These are phyloP conservation scores for Odontocerum albicorne DNA, from an alignment of 2,888 invertebrate species.

Conservation along the genomic window DNA sequence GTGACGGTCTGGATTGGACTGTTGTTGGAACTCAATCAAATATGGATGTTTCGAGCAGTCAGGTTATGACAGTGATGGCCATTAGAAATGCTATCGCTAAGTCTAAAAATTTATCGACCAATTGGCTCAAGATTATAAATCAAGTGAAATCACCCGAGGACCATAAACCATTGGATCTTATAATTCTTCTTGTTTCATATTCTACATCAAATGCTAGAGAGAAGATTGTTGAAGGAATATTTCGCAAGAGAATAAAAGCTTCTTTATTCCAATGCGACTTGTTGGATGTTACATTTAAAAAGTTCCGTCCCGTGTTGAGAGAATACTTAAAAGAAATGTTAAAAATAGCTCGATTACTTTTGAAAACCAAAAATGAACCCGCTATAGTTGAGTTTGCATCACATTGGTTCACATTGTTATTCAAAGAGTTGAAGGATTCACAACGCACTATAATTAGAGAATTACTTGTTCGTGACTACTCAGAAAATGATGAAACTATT, in stretches of 20 bases:
- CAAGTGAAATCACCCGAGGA: slow-evolving; percentile 53
- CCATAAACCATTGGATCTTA: slow-evolving; percentile 68
- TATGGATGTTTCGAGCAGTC: slow-evolving; percentile 59
- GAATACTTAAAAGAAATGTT: slow-evolving; percentile 59
- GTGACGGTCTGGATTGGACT: slow-evolving; percentile 56
- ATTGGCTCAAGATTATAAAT: slow-evolving; percentile 61
- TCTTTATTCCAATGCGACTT: slow-evolving; percentile 61
- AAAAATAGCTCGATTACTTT: slow-evolving; percentile 58
- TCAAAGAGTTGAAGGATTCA: slow-evolving; percentile 49
- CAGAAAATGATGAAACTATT: slow-evolving; percentile 25
- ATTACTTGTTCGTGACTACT: slow-evolving; percentile 48
- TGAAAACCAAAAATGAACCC: slow-evolving; percentile 54
- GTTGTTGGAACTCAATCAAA: slow-evolving; percentile 46
- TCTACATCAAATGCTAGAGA: slow-evolving; percentile 62
- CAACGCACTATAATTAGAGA: slow-evolving; percentile 50
- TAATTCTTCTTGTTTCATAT: slow-evolving; percentile 66
- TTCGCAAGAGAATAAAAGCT: slow-evolving; percentile 64
- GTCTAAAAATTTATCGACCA: slow-evolving; percentile 58
- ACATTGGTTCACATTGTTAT: slow-evolving; percentile 58
- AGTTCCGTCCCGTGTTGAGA: slow-evolving; percentile 58
- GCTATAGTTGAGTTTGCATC: slow-evolving; percentile 60
- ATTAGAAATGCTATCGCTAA: slow-evolving; percentile 59
- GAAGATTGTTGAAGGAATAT: slow-evolving; percentile 61
- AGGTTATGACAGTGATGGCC: slow-evolving; percentile 60
- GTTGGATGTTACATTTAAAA: slow-evolving; percentile 58